These are phyloP conservation scores for Girardia tigrina DNA, from an alignment of 2,888 invertebrate species.

Conservation along the genomic window DNA sequence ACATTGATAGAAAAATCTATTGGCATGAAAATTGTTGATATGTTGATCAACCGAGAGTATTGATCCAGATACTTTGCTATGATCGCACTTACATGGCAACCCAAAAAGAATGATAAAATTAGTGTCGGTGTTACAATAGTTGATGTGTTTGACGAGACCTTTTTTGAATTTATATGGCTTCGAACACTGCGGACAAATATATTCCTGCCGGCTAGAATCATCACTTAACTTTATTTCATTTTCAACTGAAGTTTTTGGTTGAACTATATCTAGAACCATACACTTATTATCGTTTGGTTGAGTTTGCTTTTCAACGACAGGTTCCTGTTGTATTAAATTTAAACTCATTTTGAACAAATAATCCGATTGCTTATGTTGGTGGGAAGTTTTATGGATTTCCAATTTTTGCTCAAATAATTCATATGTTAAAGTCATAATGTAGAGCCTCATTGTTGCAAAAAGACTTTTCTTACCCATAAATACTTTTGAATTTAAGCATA, in stretches of 20 bases:
- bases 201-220: not conserved
- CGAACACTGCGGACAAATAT: not conserved
- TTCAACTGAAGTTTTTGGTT: too few species aligned
- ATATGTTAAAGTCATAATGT: not conserved
- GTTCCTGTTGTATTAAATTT: too few species aligned
- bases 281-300: too few species aligned
- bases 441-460: not conserved
- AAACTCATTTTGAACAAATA: too few species aligned
- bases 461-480: not conserved
- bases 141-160: not conserved
- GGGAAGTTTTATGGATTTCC: not conserved
- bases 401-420: not conserved
- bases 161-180: not conserved
- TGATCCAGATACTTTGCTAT: not conserved
- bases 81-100: not conserved
- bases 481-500: not conserved
- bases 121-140: not conserved
- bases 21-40: not conserved
- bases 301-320: too few species aligned
- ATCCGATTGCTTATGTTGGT: not conserved
- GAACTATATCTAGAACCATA: too few species aligned
- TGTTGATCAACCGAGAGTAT: not conserved
- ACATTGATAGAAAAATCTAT: not conserved
- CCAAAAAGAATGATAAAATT: not conserved
- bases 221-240: too few species aligned